A percentile compares a stretch with the other conserved stretches of the same genome.
These are phyloP conservation scores for Ancistrus triradiatus DNA, from an alignment of 2,113 vertebrate species.

Conservation along the genomic window DNA sequence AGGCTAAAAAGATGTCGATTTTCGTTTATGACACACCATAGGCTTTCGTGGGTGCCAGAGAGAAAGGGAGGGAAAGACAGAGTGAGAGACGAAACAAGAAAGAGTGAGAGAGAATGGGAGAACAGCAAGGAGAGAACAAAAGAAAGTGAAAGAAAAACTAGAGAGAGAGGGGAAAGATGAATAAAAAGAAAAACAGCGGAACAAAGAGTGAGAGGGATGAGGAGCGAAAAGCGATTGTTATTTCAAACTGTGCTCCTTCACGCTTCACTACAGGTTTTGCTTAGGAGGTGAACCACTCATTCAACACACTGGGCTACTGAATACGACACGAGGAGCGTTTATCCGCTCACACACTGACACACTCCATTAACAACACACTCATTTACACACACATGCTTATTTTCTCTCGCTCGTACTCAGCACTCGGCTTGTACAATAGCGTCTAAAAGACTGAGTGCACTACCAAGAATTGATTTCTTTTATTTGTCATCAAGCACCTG, in stretches of 20 bases:
- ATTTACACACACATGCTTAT: no score
- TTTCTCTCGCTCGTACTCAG: no score
- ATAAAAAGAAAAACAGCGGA: background rate
- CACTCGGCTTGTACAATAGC: no score
- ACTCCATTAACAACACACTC: constrained; percentile 4
- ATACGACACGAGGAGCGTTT: constrained; percentile 50
- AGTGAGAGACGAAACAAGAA: background rate
- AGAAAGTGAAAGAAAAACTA: no score
- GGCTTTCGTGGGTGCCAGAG: no score
- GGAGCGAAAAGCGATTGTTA: constrained; percentile 49
- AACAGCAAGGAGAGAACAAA: no score
- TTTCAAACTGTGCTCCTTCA: constrained; percentile 60
- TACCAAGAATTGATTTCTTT: no score
- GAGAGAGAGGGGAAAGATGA: background rate
- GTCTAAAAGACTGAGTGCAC: no score
- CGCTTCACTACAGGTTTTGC: constrained; percentile 51
- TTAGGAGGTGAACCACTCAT: constrained; percentile 42
- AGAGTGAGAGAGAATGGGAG: background rate
- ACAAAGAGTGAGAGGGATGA: background rate
- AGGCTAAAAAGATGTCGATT: no score
- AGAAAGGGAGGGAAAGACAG: background rate
- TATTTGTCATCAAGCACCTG: no score
- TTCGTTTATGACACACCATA: no score
- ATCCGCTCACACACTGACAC: background rate
- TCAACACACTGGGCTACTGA: constrained; percentile 47